phyloP scores from a whole-genome alignment of 2,888 invertebrate species.

The Allolobophora icterica region DNA sequence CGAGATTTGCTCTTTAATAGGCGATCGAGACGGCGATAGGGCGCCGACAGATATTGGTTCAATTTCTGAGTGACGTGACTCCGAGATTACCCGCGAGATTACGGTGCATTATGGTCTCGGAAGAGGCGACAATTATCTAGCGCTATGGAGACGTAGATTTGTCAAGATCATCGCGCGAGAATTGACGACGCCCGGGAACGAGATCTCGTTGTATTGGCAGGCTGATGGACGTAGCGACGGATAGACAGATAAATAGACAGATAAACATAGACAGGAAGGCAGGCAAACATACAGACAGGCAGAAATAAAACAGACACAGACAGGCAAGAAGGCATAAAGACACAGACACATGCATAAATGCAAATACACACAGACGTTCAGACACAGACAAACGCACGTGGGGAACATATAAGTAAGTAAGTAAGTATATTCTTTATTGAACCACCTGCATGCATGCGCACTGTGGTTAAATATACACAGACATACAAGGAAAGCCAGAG shows the following conservation, averaged over 20 bases:
- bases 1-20: constrained; percentile 17
- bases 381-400: not conserved
- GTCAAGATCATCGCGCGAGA: constrained; percentile 17
- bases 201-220: not conserved
- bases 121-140: constrained; percentile 17
- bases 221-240: not conserved
- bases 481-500: not conserved
- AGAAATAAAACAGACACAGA: too few relatives aligned
- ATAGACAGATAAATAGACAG: not conserved
- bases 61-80: constrained; percentile 17
- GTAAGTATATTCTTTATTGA: too few relatives aligned
- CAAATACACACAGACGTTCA: not conserved
- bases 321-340: too few relatives aligned
- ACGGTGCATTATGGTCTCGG: not conserved
- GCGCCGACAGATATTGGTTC: constrained; percentile 12
- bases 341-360: too few relatives aligned
- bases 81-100: constrained; percentile 17
- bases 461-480: too few relatives aligned
- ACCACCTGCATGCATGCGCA: too few relatives aligned
- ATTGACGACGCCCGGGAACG: not conserved
- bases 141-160: constrained; percentile 12
- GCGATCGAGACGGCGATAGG: not conserved
- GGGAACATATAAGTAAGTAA: too few relatives aligned
- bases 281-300: too few relatives aligned
- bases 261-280: too few relatives aligned